Evolutionary conservation across 2,797 vertebrate species (phyloP), one percentile per base, ranked within the genome.

Genomic region (Zonotrichia albicollis): DNA sequence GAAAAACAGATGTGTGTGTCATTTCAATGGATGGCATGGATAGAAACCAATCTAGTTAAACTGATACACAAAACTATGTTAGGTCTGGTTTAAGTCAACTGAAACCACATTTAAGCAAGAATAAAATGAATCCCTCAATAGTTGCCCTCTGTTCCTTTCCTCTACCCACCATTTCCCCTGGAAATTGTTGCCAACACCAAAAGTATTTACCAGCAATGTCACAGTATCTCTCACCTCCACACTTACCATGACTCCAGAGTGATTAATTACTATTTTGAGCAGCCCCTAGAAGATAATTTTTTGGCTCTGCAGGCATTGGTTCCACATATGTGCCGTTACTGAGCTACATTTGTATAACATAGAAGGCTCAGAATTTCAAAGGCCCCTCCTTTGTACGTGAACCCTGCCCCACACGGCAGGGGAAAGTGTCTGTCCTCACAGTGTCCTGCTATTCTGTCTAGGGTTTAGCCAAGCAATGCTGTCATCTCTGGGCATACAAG

Each of bases 21-120:
- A 2, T 89, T 92, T 81, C 85, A 89, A 93, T 86, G 79, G 79
- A 77, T 94, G 68, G 73, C 55, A 66, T 73, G 83, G 55, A 84
- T 81, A 66, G 9, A 73, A 95, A 93, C 80, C 72, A 66, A 40
- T 53, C 53, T 71, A 84, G 71, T 89, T 90, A 89, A 95, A 93
- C 62, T 45, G 62, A 78, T 72, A 72, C 43, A 57, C 60, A 60
- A 64, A 18, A 46, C 53, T 86, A 32, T 46, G 60, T 66, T 89
- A 76, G 29, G 64, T 84, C 68, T 92, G 77, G 60, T 84, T 94
- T 89, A 91, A 90, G 89, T 90, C 77, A 90, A 71, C 22, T 32
- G 36, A 88, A 94, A 93, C 61, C 77, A 77, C 42, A 84, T 93
- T 92, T 80, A 87, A 90, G 57, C 32, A 86, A 72, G 67, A 90